These are phyloP conservation scores for Andrena cerasifolii DNA, from an alignment of 1,140 invertebrate genomes.

Conservation along the genomic window DNA sequence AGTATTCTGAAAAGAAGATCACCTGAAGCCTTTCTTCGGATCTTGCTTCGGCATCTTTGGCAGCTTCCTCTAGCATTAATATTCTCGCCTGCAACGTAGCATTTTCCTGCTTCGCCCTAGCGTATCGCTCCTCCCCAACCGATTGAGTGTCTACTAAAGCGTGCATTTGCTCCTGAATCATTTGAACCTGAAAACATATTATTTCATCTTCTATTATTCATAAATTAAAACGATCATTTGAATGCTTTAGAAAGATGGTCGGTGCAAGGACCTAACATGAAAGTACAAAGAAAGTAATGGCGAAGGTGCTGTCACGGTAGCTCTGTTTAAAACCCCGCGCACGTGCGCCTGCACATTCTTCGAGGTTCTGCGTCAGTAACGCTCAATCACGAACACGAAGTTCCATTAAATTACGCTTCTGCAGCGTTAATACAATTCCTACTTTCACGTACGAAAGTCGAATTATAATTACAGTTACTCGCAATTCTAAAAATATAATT, in stretches of 20 bases:
- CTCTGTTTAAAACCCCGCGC: not conserved
- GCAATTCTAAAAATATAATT: not conserved
- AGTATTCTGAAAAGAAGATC: constrained; percentile 16
- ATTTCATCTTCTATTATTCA: not conserved
- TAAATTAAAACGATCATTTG: not conserved
- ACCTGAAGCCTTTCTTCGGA: constrained; percentile 90
- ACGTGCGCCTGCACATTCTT: not conserved
- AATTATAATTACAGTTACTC: not conserved
- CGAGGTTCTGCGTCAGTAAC: not conserved
- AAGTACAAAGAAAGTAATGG: not conserved
- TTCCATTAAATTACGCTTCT: not conserved
- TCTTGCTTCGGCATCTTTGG: constrained; percentile 93
- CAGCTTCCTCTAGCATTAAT: constrained; percentile 95
- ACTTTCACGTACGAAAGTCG: not conserved
- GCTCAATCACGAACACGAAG: not conserved
- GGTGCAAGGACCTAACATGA: not conserved
- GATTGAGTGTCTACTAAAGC: constrained; percentile 92
- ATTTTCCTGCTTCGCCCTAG: constrained; percentile 94
- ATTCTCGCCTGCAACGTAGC: constrained; percentile 93
- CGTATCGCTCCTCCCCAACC: constrained; percentile 92
- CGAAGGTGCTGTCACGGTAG: not conserved
- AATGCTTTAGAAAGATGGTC: not conserved
- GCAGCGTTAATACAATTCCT: not conserved
- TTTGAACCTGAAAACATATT: constrained; percentile 87
- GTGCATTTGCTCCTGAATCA: constrained; percentile 95